A percentile compares a stretch with the other conserved stretches of the same genome.
Conservation (phyloP, 2,113 vertebrate species). For the Rhineura floridana region DNA sequence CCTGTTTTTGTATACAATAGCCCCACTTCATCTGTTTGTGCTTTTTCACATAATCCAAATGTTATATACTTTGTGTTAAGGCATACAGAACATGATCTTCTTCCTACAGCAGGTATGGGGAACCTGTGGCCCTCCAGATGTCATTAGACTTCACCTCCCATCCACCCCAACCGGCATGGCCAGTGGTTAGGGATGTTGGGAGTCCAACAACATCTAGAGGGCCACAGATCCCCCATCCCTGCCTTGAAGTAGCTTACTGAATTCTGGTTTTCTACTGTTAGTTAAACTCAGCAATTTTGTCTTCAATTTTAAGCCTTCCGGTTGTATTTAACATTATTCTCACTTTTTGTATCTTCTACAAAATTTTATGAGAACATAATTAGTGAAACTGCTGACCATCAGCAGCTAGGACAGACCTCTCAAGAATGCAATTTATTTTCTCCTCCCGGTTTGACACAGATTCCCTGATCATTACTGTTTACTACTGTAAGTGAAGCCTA, state of each 20-base stretch:
- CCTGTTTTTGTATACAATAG: not conserved
- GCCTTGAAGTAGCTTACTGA: not conserved
- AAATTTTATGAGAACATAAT: not conserved
- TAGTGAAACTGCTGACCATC: not conserved
- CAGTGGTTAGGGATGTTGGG: too few relatives aligned
- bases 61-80: too few relatives aligned
- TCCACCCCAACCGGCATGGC: too few relatives aligned
- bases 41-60: too few relatives aligned
- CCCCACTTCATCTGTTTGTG: not conserved
- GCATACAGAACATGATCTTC: too few relatives aligned
- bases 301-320: not conserved
- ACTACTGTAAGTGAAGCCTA: not conserved
- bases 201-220: too few relatives aligned
- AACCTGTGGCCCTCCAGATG: too few relatives aligned
- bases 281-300: not conserved
- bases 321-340: not conserved
- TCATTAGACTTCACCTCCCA: too few relatives aligned
- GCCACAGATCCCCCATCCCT: too few relatives aligned
- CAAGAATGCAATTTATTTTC: not conserved
- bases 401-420: not conserved
- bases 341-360: too few relatives aligned
- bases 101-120: too few relatives aligned
- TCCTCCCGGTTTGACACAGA: not conserved
- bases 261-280: not conserved
- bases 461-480: not conserved